phyloP scores from a whole-genome alignment of 2,113 vertebrate species.

The Odobenus rosmarus region DNA sequence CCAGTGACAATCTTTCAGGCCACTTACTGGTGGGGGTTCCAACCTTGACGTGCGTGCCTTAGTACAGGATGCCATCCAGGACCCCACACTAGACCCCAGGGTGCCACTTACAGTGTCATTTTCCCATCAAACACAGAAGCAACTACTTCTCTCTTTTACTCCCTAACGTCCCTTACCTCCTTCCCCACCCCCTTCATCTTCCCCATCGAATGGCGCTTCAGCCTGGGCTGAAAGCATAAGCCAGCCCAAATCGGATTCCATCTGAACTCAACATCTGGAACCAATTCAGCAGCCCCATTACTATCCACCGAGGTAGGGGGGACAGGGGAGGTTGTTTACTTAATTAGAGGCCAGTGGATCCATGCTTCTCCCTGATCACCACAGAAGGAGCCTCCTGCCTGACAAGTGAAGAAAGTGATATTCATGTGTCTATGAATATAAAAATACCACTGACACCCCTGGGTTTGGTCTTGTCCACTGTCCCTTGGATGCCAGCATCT shows the following conservation, averaged over 20 bases:
- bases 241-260: constrained; percentile 48
- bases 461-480: background rate
- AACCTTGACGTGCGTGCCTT: background rate
- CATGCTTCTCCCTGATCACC: background rate
- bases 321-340: constrained; percentile 69
- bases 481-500: background rate
- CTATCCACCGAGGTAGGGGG: constrained; percentile 73
- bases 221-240: constrained; percentile 54
- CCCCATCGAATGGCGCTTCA: constrained; percentile 30
- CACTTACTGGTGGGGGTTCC: background rate
- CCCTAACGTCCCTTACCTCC: background rate
- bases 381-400: constrained; percentile 39
- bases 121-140: background rate
- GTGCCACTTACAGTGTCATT: background rate
- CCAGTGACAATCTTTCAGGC: background rate
- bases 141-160: background rate
- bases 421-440: background rate
- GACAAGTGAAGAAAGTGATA: background rate
- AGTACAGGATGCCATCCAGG: background rate
- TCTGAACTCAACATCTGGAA: constrained; percentile 82
- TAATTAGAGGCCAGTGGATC: constrained; percentile 62
- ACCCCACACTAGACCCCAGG: no score
- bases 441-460: background rate
- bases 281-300: constrained; percentile 78
- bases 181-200: background rate